Conservation (phyloP, 1,140 invertebrate genomes). For the Sipha flava region DNA sequence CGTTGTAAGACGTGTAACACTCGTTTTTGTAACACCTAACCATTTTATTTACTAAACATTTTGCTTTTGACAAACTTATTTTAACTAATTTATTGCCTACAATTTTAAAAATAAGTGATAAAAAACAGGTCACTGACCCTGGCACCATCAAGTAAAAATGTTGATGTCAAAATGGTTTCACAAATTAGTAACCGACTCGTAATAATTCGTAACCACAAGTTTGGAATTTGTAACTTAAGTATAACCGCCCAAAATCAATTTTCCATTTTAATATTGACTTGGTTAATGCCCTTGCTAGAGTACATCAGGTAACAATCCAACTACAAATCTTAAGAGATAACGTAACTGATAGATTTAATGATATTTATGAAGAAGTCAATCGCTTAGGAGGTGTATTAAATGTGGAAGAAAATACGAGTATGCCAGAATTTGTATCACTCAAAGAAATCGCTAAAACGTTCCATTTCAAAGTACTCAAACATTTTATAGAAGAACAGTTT, state of each 20-base stretch:
- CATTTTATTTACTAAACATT: background rate
- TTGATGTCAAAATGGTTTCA: too few species aligned
- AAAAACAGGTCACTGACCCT: too few species aligned
- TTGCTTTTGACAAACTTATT: background rate
- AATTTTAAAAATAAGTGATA: background rate
- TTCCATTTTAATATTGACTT: background rate
- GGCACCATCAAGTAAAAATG: too few species aligned
- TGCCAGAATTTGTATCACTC: background rate
- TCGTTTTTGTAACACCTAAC: too few species aligned
- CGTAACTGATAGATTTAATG: too few species aligned
- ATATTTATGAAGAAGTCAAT: background rate
- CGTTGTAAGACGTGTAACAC: background rate
- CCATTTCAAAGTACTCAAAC: background rate
- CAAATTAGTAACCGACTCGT: too few species aligned
- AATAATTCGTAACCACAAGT: too few species aligned
- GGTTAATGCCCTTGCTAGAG: too few species aligned
- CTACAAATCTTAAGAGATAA: too few species aligned
- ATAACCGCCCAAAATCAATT: too few species aligned
- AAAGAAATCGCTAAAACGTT: background rate
- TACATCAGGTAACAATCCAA: too few species aligned
- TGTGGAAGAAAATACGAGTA: background rate
- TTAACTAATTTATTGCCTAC: background rate
- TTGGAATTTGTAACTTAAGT: too few species aligned
- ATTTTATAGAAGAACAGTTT: background rate
- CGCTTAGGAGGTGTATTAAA: background rate